Base-by-base conservation (phyloP, 2,113 vertebrate genomes). In the Nerophis ophidion region DNA sequence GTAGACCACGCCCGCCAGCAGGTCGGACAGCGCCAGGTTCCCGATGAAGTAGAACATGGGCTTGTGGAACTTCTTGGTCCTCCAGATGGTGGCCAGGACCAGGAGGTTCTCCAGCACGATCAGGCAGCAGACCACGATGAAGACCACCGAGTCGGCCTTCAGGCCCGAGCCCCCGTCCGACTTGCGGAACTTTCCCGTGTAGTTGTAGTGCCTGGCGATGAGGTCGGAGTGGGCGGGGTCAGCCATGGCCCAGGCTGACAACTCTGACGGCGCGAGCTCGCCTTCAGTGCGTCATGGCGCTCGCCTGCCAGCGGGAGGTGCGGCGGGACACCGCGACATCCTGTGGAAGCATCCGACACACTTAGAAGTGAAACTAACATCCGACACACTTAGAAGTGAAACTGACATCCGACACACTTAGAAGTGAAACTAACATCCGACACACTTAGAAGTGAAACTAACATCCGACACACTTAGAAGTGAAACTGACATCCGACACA, bases 41-140 rank as follows among this genome's bases (percentile, higher is more conserved):
- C 96, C 96, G n/a, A 99, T 98, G 76, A 98, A 98, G 82, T 98
- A 98, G 87, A 97, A 99, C 95, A 98, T 98, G 65, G 97, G 96
- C 61, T 96, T 92, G 87, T 98, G 97, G 82, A 99, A 98, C 84
- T 98, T 98, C 91, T 97, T 98, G 87, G 95, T 99, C 80, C 93
- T 94, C 96, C 96, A 99, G 68, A 99, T 98, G 60, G 97, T 98
- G 66, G 95, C 86, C 71, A 99, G 86, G 50, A 98, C 97, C 71
- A 99, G 91, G 57, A 99, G 82, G 77, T 99, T 99, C 85, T 99
- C 96, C 12, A 99, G 77, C 72, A 98, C 93, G 83, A 99, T 99
- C 74, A 95, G 93, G 89, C 94, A 96, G 83, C 96, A 99, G 73
- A 98, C 94, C n/a, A 96, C 90, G 74, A 98, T 97, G 87, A 98